Evolutionary conservation across 2,113 vertebrate genomes (phyloP), one percentile per base, ranked within the genome.

Genomic region (Clarias batrachus): DNA sequence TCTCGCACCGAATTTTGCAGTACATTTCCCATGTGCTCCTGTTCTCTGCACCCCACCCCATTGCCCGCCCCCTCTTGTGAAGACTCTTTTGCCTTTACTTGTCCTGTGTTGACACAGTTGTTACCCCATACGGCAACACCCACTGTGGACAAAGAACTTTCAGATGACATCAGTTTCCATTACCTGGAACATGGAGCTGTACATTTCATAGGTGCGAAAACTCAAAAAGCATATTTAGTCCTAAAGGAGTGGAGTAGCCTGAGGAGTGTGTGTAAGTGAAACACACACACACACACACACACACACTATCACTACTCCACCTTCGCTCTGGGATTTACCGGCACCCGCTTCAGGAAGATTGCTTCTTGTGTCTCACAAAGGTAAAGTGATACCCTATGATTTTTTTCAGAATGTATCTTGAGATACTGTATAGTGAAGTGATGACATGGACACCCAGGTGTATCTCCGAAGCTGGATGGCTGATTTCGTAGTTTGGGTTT

Each of bases 131-230:
- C 11, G 81, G 90, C 78, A 89, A 92, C 90, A 89, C 90, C 90
- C 90, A 91, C 89, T 81, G 65, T 86, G 84, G 89, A 91, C 89
- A 90, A 91, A 92, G 86, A 86, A 59, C 78, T 90, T 92, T 89
- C 62, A 86, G 73, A 89, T 90, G 86, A 89, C 87, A 84, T 85
- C 73, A 88, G 86, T 89, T 91, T 92, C 90, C 90, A 89, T 87
- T 81, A 86, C 85, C 85, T 90, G 84, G 30, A 80, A 79, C 56
- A 4, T 81, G 57, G 66, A 82, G 30, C 30, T 4, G 86, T 59
- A 56, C 30, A 33, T 52, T 85, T 60, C 19, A 52, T 60, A 59
- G 62, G 54, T 70, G 52, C 79, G 70, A 13, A 79, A 37, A 76
- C 74, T 54, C 33, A 37, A 41, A 85, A 87, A 52, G 70, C 62